Evolutionary conservation across 2,113 vertebrate genomes (phyloP).

Genomic region (Prochilodus magdalenae): DNA sequence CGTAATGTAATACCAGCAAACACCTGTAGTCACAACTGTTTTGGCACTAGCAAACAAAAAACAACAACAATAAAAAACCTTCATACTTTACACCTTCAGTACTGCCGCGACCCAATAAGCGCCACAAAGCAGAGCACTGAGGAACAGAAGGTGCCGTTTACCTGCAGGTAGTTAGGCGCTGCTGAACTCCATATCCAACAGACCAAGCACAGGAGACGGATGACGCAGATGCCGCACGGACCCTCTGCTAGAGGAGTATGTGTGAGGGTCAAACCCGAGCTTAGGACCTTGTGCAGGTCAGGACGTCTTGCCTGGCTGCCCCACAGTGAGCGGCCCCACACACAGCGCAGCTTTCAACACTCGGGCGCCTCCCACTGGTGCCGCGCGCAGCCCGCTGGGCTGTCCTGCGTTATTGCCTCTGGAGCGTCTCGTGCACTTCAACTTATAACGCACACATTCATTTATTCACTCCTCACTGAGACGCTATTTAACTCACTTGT

Average conservation of each 20-base stretch:
- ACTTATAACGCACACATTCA: too few relatives aligned
- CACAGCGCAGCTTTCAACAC: conserved; percentile 17
- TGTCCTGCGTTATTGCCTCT: too few relatives aligned
- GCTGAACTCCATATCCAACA: conserved; percentile 34
- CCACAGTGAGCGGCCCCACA: neutral
- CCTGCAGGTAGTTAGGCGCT: conserved; percentile 20
- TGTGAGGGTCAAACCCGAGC: neutral
- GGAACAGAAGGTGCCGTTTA: neutral
- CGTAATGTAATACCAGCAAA: neutral
- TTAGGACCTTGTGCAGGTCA: conserved; percentile 4
- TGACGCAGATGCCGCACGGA: neutral
- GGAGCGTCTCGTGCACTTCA: too few relatives aligned
- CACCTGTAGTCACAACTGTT: neutral
- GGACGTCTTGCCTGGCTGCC: neutral
- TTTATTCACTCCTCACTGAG: too few relatives aligned
- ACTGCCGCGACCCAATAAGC: neutral
- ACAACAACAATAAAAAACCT: too few relatives aligned
- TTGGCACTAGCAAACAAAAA: neutral
- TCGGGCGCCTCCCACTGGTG: conserved; percentile 44
- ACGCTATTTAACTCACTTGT: too few relatives aligned
- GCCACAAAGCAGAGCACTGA: neutral
- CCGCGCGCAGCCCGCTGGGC: neutral
- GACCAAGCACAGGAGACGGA: neutral
- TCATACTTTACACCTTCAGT: neutral
- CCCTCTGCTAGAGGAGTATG: neutral